Evolutionary conservation across 2,113 vertebrate species (phyloP).

Genomic region (Psittacula cyanocephala): DNA sequence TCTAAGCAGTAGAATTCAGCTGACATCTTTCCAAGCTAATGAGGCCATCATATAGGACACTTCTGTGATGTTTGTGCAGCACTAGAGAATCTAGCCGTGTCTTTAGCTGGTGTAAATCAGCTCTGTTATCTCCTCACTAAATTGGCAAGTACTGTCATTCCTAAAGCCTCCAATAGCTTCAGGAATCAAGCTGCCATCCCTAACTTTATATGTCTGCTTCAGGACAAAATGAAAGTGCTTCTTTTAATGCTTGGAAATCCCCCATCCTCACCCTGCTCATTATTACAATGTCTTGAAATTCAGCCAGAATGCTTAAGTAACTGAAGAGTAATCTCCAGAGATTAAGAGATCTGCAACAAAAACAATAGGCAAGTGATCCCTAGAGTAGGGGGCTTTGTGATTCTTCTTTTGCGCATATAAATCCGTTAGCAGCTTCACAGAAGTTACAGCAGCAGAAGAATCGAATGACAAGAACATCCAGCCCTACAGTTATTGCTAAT

Average conservation of each 20-base stretch:
- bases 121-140: neutral
- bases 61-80: neutral
- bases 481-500: conserved; percentile 9
- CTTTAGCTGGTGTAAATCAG: conserved; percentile 24
- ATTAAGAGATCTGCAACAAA: conserved; percentile 45
- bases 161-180: conserved; percentile 27
- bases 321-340: conserved; percentile 27
- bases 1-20: neutral
- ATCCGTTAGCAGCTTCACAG: neutral
- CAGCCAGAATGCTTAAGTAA: conserved; percentile 37
- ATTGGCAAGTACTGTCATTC: neutral
- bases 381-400: neutral
- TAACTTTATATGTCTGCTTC: neutral
- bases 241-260: conserved; percentile 27
- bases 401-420: neutral
- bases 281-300: conserved; percentile 28
- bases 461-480: neutral
- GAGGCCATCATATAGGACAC: neutral
- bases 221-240: conserved; percentile 6
- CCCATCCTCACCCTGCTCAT: neutral
- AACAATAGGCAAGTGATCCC: conserved; percentile 17
- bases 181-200: conserved; percentile 20
- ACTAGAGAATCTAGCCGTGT: neutral
- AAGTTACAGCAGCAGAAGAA: neutral
- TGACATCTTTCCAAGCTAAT: neutral